These are phyloP conservation scores for Aegithalos caudatus DNA, from an alignment of 2,113 vertebrate genomes.

Conservation along the genomic window DNA sequence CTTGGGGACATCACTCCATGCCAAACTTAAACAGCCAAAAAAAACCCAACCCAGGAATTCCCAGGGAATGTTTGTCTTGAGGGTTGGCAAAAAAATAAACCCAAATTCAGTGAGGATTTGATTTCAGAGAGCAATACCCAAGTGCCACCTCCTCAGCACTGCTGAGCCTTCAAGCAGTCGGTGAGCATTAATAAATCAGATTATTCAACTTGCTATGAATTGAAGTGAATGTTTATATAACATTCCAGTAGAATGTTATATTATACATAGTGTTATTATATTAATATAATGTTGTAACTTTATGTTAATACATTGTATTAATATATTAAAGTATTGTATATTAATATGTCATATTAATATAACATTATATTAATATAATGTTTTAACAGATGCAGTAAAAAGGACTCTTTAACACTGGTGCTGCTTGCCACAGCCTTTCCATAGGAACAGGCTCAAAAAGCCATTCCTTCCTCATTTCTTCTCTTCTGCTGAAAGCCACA, in stretches of 20 bases:
- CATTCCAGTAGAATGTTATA: background rate
- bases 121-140: background rate
- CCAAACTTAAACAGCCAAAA: background rate
- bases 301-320: no score
- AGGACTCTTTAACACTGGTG: background rate
- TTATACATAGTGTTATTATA: no score
- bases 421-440: conserved; percentile 17
- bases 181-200: conserved; percentile 11
- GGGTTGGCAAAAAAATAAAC: background rate
- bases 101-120: background rate
- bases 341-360: no score
- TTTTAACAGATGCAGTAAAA: background rate
- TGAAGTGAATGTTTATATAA: background rate
- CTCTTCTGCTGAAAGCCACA: conserved; percentile 27
- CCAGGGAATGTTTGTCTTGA: fast-evolving
- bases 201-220: conserved; percentile 26
- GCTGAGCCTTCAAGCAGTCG: background rate
- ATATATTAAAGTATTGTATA: no score
- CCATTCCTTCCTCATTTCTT: background rate
- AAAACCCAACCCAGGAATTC: fast-evolving
- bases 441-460: background rate
- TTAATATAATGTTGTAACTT: no score
- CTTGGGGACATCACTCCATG: background rate
- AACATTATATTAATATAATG: background rate
- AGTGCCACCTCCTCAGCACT: background rate